Percentiles rank a stretch among this genome's conserved stretches.
These are phyloP conservation scores for Tribolium castaneum DNA, from an alignment of 1,140 invertebrate genomes.

Conservation along the genomic window DNA sequence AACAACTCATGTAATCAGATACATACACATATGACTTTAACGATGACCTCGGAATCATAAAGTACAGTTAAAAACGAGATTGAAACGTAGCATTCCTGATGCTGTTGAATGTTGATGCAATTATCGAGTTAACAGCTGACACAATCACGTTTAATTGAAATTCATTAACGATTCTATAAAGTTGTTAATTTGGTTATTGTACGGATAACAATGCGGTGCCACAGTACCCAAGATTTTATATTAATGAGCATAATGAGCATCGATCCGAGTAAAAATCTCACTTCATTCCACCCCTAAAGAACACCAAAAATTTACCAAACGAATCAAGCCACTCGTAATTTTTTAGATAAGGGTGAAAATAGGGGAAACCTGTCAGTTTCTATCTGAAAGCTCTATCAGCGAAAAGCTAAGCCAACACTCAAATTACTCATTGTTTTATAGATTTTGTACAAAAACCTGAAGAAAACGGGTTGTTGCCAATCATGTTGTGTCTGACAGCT, in stretches of 20 bases:
- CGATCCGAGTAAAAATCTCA: background rate
- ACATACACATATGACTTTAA: background rate
- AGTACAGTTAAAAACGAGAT: background rate
- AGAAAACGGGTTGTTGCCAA: too few species aligned
- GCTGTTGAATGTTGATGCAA: conserved; percentile 1
- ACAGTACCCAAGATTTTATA: background rate
- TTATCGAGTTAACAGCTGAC: conserved; percentile 22
- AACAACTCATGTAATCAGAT: background rate
- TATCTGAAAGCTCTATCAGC: too few species aligned
- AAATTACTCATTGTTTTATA: too few species aligned
- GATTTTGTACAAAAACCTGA: too few species aligned
- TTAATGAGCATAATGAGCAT: background rate
- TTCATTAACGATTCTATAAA: conserved; percentile 13
- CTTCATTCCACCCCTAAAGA: too few species aligned
- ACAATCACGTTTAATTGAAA: conserved; percentile 24
- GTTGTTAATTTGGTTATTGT: conserved; percentile 26
- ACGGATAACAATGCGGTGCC: background rate
- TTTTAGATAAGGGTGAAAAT: too few species aligned
- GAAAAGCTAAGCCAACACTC: too few species aligned
- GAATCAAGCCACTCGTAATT: too few species aligned
- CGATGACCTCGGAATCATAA: background rate
- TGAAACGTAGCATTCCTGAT: background rate
- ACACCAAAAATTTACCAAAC: too few species aligned
- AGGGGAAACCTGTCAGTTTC: too few species aligned
- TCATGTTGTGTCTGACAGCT: too few species aligned